Base-by-base conservation (phyloP, 2,797 vertebrate genomes). In the Cryptoblepharus egeriae region DNA sequence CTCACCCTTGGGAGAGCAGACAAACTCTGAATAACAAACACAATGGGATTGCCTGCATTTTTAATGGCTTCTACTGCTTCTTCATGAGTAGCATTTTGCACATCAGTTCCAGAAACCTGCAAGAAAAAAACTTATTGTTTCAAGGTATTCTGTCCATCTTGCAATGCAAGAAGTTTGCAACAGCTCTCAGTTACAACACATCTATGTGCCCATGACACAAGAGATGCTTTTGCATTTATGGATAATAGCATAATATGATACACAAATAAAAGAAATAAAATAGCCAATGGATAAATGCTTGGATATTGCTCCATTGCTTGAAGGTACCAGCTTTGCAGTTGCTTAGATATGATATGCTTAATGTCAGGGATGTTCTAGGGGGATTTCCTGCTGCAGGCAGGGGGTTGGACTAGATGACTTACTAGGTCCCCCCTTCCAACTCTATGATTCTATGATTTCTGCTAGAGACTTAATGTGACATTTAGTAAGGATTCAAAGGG, bases 21-120 rank as follows among this genome's bases (percentile, higher is more conserved):
- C 88, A 99, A 94, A 83, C 97, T 98, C 95, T 99, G 98, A 39
- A 99, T 97, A 1, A 98, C 89, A 68, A 99, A 98, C 87, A 98
- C 95, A 0, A 99, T 97, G 0, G 98, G 98, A 80, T 97, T 98
- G 18, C 95, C 95, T 0, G 97, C 96, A 0, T 96, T 96, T 93
- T 97, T 99, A 81, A 99, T 99, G 86, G 97, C 97, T 81, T 96
- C 94, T 1, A 99, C 98, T 0, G 98, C 98, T 89, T 99, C 98
- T 45, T 96, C 95, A 0, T 99, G 98, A 35, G 95, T 98, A 84
- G 98, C 98, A 0, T 95, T 96, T 79, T 95, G 97, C 3, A 99
- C 91, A 89, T 99, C 98, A 2, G 96, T 88, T 26, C 97, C 98
- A 26, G 97, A 98, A 74, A 99, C 98, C 98, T 96, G 52, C 39